Conservation (phyloP, 1,140 invertebrate species). For the Caligus rogercresseyi region DNA sequence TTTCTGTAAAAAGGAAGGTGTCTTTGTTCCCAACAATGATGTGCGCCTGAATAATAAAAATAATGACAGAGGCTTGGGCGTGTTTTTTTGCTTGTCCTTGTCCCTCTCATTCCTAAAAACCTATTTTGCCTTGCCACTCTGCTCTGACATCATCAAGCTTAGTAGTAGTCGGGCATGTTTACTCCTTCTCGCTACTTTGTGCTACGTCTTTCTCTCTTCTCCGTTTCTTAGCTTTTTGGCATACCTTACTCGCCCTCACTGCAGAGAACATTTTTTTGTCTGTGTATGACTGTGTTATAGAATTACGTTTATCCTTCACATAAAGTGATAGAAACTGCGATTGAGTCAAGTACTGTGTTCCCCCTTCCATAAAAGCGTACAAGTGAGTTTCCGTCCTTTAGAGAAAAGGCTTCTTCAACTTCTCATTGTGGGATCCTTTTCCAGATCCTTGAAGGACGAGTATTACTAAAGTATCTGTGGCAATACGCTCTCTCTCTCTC, state of each 20-base stretch:
- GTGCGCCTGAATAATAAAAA: neutral
- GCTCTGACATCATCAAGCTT: no score
- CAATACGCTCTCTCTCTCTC: neutral
- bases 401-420: neutral
- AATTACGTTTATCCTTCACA: no score
- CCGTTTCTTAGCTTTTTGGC: no score
- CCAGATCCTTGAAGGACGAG: neutral
- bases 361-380: no score
- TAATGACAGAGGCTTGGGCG: neutral
- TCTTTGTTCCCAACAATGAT: neutral
- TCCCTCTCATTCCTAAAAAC: neutral
- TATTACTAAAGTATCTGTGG: no score
- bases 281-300: no score
- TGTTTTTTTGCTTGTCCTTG: neutral
- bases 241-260: no score
- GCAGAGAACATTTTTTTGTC: no score
- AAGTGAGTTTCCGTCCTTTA: no score
- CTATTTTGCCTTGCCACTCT: no score
- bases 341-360: no score
- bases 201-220: neutral
- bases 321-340: no score
- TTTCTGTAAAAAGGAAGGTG: slow-evolving; percentile 2
- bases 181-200: neutral
- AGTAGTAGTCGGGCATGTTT: neutral
- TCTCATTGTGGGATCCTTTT: neutral